These are phyloP conservation scores for Indicator maculatus DNA, from an alignment of 2,113 vertebrate genomes.

Conservation along the genomic window DNA sequence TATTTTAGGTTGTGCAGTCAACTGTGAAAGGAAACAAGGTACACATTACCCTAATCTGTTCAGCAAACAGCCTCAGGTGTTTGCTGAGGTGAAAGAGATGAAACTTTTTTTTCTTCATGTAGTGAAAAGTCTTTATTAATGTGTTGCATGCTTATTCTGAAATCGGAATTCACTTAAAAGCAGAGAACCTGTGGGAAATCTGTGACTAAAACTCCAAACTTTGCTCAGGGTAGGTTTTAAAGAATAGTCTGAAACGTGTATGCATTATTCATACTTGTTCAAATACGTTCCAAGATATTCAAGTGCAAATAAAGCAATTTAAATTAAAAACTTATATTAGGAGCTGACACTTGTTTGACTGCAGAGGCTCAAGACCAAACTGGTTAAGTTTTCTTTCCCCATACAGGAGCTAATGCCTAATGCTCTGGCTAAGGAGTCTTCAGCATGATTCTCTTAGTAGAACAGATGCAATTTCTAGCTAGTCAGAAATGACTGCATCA, in stretches of 20 bases:
- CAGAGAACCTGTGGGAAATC: neutral
- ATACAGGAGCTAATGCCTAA: neutral
- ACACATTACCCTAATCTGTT: neutral
- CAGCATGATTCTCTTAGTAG: neutral
- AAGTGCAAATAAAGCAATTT: neutral
- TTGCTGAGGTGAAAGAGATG: neutral
- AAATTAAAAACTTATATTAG: neutral
- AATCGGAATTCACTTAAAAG: neutral
- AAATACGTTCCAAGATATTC: neutral
- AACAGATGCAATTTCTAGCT: neutral
- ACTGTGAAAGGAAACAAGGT: slow-evolving; percentile 97
- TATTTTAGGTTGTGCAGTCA: slow-evolving; percentile 93
- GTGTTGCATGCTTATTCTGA: neutral
- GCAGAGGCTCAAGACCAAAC: neutral
- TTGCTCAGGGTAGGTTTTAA: neutral
- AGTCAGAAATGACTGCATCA: neutral
- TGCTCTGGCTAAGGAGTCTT: neutral
- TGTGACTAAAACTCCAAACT: neutral
- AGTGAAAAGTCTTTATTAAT: neutral
- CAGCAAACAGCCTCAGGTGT: neutral
- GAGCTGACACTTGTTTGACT: neutral
- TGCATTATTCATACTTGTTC: neutral
- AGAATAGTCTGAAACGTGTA: neutral
- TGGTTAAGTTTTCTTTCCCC: neutral
- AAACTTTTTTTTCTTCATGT: neutral